A percentile compares a stretch with the other conserved stretches of the same genome.
Evolutionary conservation across 2,113 vertebrate species (phyloP).

Genomic region (Embiotoca jacksoni): DNA sequence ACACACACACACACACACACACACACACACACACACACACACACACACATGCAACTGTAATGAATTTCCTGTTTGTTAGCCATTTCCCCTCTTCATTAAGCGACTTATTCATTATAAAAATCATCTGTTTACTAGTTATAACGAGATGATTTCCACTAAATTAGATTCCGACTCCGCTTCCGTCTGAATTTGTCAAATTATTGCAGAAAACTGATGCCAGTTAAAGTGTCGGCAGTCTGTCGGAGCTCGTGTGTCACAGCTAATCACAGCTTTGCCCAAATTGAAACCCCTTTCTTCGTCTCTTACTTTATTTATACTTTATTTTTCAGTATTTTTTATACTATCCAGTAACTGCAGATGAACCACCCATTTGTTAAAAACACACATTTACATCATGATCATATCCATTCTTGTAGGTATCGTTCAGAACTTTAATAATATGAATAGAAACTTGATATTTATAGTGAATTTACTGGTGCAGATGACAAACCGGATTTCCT

Average conservation of each 20-base stretch:
- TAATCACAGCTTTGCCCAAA: background rate
- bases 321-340: no score
- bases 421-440: no score
- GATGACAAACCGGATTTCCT: background rate
- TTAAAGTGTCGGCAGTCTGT: constrained; percentile 31
- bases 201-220: constrained; percentile 14
- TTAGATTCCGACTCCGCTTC: constrained; percentile 40
- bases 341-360: no score
- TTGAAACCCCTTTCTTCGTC: background rate
- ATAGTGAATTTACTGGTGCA: background rate
- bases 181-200: constrained; percentile 49
- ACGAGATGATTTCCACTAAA: constrained; percentile 53
- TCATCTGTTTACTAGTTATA: constrained; percentile 47
- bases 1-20: constrained; percentile 10
- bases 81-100: constrained; percentile 65
- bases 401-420: no score
- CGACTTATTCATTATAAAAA: constrained; percentile 33
- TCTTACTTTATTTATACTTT: background rate
- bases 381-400: no score
- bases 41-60: constrained; percentile 37
- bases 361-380: no score
- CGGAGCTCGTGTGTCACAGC: background rate
- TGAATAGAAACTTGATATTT: background rate
- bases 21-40: background rate
- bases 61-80: constrained; percentile 69